Conservation (phyloP, 2,113 vertebrate genomes). For the Lepus americanus region DNA sequence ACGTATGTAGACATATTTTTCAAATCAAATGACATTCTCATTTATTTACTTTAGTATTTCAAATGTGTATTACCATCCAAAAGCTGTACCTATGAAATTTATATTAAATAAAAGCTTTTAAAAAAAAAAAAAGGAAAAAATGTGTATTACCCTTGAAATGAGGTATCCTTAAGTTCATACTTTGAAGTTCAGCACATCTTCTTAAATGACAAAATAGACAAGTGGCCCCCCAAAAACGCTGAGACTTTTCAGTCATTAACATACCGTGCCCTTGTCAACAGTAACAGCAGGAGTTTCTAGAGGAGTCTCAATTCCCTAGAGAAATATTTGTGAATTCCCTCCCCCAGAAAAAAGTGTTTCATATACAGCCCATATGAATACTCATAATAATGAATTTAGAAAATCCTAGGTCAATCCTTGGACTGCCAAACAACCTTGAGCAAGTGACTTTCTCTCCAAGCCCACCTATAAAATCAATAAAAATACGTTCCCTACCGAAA, state of each 20-base stretch:
- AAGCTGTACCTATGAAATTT: too few relatives aligned
- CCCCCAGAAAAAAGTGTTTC: neutral
- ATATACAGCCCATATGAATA: neutral
- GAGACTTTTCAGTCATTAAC: neutral
- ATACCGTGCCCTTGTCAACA: neutral
- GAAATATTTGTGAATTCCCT: neutral
- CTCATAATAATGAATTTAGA: neutral
- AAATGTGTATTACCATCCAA: neutral
- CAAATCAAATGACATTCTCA: neutral
- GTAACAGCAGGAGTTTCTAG: neutral
- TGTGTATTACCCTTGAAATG: neutral
- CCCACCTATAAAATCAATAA: neutral
- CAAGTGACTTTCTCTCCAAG: neutral
- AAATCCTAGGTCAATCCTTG: neutral
- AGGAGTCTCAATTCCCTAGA: neutral
- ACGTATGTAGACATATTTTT: neutral
- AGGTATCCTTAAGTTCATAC: neutral
- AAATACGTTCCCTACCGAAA: neutral
- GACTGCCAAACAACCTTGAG: neutral
- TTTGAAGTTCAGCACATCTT: conserved; percentile 21
- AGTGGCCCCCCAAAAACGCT: conserved; percentile 41
- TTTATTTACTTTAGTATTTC: neutral
- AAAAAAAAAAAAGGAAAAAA: neutral
- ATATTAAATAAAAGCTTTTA: too few relatives aligned
- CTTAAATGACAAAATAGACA: conserved; percentile 54